A percentile compares a stretch with the other conserved stretches of the same genome.
phyloP scores from a whole-genome alignment of 2,113 vertebrate genomes.

The Misgurnus mizolepis region DNA sequence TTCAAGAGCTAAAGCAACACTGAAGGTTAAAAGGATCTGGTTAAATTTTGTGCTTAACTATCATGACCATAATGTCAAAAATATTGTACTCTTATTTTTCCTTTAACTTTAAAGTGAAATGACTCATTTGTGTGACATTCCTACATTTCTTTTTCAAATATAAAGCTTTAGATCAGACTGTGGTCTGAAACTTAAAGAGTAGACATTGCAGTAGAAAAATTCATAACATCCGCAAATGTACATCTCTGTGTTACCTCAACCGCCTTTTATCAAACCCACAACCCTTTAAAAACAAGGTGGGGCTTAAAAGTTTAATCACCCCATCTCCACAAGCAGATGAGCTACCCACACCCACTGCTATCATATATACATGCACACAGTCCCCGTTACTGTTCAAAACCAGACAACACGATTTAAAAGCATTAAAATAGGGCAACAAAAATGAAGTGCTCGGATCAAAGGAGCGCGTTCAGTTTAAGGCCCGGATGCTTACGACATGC shows the following conservation, averaged over 20 bases:
- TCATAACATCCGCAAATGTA: neutral
- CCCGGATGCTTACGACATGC: constrained; percentile 30
- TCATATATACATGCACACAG: constrained; percentile 23
- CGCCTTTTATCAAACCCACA: neutral
- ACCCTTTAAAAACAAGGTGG: constrained; percentile 29
- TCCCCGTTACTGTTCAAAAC: constrained; percentile 33
- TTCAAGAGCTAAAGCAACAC: neutral
- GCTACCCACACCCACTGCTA: neutral
- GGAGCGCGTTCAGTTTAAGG: constrained; percentile 44
- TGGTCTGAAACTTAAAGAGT: neutral
- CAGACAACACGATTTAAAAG: constrained; percentile 47
- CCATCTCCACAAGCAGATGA: constrained; percentile 39
- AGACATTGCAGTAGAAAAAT: constrained; percentile 14
- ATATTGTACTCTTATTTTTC: neutral
- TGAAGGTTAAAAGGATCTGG: too few species aligned
- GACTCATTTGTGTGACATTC: neutral
- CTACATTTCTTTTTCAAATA: neutral
- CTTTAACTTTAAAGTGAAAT: neutral
- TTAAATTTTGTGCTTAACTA: too few species aligned
- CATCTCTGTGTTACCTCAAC: neutral
- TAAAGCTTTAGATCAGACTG: neutral
- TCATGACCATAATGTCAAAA: neutral
- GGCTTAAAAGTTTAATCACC: constrained; percentile 8
- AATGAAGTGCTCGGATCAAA: constrained; percentile 51
- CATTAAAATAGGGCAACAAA: constrained; percentile 50